Percentiles rank a stretch among this genome's conserved stretches.
phyloP scores from a whole-genome alignment of 2,888 invertebrate genomes.

The Ophonus ardosiacus region DNA sequence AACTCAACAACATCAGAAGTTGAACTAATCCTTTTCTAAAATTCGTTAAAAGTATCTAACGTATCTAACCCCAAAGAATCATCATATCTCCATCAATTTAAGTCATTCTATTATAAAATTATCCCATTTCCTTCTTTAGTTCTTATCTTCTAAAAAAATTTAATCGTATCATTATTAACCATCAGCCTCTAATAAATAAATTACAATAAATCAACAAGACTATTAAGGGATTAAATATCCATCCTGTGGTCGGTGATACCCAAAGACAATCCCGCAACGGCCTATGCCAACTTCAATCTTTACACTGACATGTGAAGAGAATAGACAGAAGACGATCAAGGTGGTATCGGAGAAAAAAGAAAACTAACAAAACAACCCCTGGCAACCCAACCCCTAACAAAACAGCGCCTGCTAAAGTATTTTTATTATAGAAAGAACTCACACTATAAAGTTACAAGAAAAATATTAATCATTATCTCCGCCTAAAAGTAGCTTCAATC shows the following conservation, averaged over 20 bases:
- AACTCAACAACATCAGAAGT: no score
- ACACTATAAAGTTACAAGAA: no score
- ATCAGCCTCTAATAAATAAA: conserved; percentile 50
- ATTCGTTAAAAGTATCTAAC: conserved; percentile 14
- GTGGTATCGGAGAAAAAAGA: neutral
- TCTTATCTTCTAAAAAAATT: neutral
- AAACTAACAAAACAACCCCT: neutral
- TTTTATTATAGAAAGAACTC: no score
- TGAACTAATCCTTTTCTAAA: neutral
- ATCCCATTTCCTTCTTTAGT: conserved; percentile 34
- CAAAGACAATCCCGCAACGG: conserved; percentile 33
- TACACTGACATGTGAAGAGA: neutral
- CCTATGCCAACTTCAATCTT: neutral
- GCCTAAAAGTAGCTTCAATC: no score
- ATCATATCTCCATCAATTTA: conserved; percentile 33
- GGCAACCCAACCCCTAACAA: neutral
- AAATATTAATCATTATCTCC: no score
- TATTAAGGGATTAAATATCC: conserved; percentile 49
- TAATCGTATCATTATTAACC: conserved; percentile 13
- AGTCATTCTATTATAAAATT: conserved; percentile 29
- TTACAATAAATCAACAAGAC: conserved; percentile 48
- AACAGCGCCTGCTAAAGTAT: no score
- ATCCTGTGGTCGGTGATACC: neutral
- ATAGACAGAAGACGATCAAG: conserved; percentile 7
- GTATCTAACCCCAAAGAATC: conserved; percentile 1